Percentiles rank a stretch among this genome's conserved stretches.
Conservation (phyloP, 1,140 invertebrate species). For the Conus betulinus region DNA sequence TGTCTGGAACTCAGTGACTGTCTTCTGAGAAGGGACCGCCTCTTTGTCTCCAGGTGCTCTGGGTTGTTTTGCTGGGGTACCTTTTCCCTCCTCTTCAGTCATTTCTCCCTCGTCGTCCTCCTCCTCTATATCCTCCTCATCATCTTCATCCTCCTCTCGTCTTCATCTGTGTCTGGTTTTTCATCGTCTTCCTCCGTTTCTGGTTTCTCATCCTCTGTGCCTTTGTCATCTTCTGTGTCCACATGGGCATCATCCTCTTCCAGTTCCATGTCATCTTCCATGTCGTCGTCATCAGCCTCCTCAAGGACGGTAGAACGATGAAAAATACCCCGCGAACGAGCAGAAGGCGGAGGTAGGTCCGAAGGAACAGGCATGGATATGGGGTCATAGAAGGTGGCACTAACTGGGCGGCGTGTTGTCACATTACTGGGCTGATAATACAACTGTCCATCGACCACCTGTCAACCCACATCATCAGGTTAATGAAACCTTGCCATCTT, state of each 20-base stretch:
- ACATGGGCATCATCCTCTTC: conserved; percentile 6
- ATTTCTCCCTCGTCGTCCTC: conserved; percentile 9
- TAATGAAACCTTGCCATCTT: too few species aligned
- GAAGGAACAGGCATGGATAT: conserved; percentile 40
- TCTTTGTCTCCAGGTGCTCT: not conserved
- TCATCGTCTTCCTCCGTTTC: not conserved
- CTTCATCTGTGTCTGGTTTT: not conserved
- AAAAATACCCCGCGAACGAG: not conserved
- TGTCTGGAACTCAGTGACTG: not conserved
- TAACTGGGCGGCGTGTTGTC: conserved; percentile 81
- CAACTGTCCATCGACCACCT: conserved; percentile 85
- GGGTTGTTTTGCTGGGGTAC: not conserved
- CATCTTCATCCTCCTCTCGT: conserved; percentile 12
- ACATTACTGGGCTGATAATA: conserved; percentile 82
- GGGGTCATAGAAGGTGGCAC: conserved; percentile 78
- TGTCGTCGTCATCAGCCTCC: not conserved
- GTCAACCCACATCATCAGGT: not conserved
- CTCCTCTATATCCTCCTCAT: conserved; percentile 22
- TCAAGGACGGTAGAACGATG: not conserved
- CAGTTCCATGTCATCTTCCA: conserved; percentile 17
- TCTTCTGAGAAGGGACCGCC: not conserved
- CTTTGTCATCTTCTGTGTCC: conserved; percentile 21
- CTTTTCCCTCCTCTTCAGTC: not conserved
- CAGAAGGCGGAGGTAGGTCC: conserved; percentile 1
- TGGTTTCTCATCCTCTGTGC: conserved; percentile 1